These are phyloP conservation scores for Dasysyrphus tricinctus DNA, from an alignment of 2,888 invertebrate species.

Conservation along the genomic window DNA sequence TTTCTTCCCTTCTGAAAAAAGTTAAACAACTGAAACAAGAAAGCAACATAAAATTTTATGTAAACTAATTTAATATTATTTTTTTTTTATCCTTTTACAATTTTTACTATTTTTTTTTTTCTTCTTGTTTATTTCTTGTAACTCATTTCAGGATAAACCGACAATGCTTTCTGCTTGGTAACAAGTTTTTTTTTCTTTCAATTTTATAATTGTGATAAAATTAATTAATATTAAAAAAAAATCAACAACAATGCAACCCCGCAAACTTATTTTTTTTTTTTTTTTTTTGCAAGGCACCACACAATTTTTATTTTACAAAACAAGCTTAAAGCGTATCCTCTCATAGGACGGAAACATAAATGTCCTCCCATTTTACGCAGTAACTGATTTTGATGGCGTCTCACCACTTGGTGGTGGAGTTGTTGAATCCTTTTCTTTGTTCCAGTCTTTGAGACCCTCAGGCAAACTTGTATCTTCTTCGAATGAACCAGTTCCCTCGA, in stretches of 20 bases:
- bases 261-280: constrained; percentile 1
- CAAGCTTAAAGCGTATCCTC: constrained; percentile 33
- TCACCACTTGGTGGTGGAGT: constrained; percentile 64
- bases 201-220: constrained; percentile 33
- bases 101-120: constrained; percentile 52
- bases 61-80: constrained; percentile 40
- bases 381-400: constrained; percentile 78
- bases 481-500: constrained; percentile 98
- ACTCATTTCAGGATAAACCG: constrained; percentile 48
- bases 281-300: constrained; percentile 64
- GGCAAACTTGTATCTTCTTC: constrained; percentile 98
- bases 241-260: constrained; percentile 66
- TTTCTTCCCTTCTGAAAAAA: no score
- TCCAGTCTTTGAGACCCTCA: constrained; percentile 98
- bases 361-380: constrained; percentile 72
- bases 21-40: not conserved
- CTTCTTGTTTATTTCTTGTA: constrained; percentile 26
- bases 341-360: not conserved
- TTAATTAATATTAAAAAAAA: constrained; percentile 43
- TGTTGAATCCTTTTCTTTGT: constrained; percentile 86
- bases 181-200: constrained; percentile 34
- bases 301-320: constrained; percentile 60
- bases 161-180: constrained; percentile 29
- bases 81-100: constrained; percentile 31
- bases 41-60: not conserved